These are phyloP conservation scores for Axea sp. DNA, from an alignment of 2,888 invertebrate genomes.

Conservation along the genomic window DNA sequence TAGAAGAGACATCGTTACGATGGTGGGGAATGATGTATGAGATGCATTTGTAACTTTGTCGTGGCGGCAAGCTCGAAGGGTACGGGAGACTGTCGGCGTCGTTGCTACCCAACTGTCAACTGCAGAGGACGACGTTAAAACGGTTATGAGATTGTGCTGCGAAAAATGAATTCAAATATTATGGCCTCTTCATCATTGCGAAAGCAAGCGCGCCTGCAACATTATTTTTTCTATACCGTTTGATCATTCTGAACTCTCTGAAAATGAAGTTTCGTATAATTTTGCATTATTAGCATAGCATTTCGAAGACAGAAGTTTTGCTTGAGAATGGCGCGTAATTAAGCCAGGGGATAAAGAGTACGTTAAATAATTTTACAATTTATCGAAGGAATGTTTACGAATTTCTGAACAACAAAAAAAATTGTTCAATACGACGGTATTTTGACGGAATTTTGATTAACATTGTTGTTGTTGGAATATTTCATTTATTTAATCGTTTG, in stretches of 20 bases:
- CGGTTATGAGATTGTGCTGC: constrained; percentile 67
- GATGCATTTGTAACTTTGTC: constrained; percentile 70
- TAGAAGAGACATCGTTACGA: constrained; percentile 47
- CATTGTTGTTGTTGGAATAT: too few relatives aligned
- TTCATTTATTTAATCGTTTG: too few relatives aligned
- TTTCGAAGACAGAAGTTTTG: constrained; percentile 32
- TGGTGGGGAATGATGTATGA: constrained; percentile 68
- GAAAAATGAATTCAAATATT: constrained; percentile 66
- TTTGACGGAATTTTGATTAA: neutral
- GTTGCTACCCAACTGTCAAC: constrained; percentile 64
- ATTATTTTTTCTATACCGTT: constrained; percentile 50
- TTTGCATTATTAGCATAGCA: constrained; percentile 29
- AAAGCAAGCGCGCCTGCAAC: constrained; percentile 27
- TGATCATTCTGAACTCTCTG: constrained; percentile 46
- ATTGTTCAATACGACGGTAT: neutral
- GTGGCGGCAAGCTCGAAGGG: constrained; percentile 41
- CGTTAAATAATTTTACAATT: constrained; percentile 33
- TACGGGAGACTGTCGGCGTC: constrained; percentile 42
- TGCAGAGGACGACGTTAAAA: constrained; percentile 63
- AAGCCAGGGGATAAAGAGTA: constrained; percentile 15
- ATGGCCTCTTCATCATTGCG: constrained; percentile 58
- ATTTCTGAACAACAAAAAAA: constrained; percentile 7
- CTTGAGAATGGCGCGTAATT: constrained; percentile 31
- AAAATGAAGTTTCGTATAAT: constrained; percentile 48
- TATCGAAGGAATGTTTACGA: constrained; percentile 15